Evolutionary conservation across 2,113 vertebrate genomes (phyloP).

Genomic region (Desmodus rotundus): DNA sequence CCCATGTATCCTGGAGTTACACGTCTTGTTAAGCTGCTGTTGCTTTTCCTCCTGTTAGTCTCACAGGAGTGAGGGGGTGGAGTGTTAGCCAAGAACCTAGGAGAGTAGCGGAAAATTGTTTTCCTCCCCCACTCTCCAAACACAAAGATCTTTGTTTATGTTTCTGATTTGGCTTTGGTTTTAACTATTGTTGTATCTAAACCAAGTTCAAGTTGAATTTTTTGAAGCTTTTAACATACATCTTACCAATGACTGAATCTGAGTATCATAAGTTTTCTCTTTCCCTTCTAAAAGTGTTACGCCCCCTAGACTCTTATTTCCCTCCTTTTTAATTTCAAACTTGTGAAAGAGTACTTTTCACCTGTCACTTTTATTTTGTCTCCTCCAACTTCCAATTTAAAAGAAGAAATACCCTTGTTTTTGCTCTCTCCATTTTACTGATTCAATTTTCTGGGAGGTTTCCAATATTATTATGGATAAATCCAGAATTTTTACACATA

Average conservation of each 20-base stretch:
- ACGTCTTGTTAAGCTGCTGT: neutral
- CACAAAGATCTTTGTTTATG: neutral
- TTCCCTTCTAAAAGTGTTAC: neutral
- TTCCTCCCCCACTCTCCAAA: neutral
- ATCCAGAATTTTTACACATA: neutral
- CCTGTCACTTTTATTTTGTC: neutral
- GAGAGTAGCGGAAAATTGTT: neutral
- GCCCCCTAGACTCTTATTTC: neutral
- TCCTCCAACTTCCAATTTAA: neutral
- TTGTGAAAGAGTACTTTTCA: neutral
- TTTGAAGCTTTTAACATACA: neutral
- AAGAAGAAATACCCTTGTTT: neutral
- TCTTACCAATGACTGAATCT: neutral
- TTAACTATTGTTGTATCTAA: neutral
- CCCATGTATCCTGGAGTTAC: neutral
- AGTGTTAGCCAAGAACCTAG: neutral
- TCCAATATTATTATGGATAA: neutral
- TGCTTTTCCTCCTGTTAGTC: neutral
- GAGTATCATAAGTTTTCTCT: neutral
- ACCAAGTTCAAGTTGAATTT: neutral
- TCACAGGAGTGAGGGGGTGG: accelerated
- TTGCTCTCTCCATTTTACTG: neutral
- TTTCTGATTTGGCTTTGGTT: neutral
- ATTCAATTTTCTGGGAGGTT: neutral
- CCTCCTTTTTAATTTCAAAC: neutral